Conservation (phyloP, 1,140 invertebrate genomes). For the Drosophila pallidifrons region DNA sequence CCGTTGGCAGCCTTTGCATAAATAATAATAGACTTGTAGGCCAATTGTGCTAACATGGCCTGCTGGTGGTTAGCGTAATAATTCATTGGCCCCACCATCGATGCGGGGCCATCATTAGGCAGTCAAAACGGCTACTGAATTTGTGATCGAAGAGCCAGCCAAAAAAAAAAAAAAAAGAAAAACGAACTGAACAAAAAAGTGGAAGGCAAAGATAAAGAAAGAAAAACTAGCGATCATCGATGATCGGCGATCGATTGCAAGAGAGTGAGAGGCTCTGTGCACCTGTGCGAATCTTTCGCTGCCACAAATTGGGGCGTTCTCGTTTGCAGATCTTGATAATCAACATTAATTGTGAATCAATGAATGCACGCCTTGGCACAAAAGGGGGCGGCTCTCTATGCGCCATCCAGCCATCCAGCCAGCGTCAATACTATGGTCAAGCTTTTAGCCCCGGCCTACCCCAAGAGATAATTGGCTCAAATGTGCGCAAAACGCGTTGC, state of each 20-base stretch:
- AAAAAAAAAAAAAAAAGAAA: constrained; percentile 10
- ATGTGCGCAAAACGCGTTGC: constrained; percentile 79
- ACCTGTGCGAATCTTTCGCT: constrained; percentile 54
- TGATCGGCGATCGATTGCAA: constrained; percentile 30
- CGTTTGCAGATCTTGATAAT: constrained; percentile 67
- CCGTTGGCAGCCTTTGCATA: constrained; percentile 71
- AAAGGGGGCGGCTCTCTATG: constrained; percentile 28
- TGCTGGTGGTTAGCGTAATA: constrained; percentile 77
- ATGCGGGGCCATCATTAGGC: constrained; percentile 73
- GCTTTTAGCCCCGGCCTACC: not conserved
- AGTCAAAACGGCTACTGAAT: constrained; percentile 81
- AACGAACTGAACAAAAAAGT: not conserved
- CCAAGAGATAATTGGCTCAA: constrained; percentile 66
- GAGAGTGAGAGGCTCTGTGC: constrained; percentile 18
- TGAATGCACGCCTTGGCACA: constrained; percentile 70
- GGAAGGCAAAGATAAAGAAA: constrained; percentile 16
- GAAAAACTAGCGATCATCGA: constrained; percentile 1
- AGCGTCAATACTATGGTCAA: constrained; percentile 15
- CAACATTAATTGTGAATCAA: constrained; percentile 82
- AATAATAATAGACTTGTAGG: constrained; percentile 82
- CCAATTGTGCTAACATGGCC: constrained; percentile 81
- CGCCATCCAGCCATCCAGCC: not conserved
- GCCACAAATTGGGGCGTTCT: constrained; percentile 72
- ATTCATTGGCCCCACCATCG: constrained; percentile 64
- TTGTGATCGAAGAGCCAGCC: constrained; percentile 56